A percentile compares a stretch with the other conserved stretches of the same genome.
phyloP scores from a whole-genome alignment of 2,797 vertebrate species.

The Poecilia gillii region DNA sequence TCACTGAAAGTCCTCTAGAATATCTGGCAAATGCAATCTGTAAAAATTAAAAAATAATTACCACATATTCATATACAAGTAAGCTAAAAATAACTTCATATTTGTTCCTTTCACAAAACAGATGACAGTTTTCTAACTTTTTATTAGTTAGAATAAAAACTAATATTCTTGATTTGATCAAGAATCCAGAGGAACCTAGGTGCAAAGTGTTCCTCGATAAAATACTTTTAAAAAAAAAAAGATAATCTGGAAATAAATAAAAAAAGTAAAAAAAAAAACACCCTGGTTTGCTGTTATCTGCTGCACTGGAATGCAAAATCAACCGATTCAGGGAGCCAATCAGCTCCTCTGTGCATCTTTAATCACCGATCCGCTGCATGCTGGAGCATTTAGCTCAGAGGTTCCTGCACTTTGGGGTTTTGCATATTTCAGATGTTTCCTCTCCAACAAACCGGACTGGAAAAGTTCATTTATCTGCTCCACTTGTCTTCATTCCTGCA shows the following conservation, averaged over 20 bases:
- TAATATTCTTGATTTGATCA: too few species aligned
- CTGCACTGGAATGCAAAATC: neutral
- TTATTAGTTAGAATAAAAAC: neutral
- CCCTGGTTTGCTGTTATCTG: neutral
- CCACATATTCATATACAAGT: too few species aligned
- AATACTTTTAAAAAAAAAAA: neutral
- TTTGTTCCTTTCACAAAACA: neutral
- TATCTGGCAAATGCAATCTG: neutral
- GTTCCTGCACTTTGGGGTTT: neutral
- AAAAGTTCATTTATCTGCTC: neutral
- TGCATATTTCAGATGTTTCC: constrained; percentile 3
- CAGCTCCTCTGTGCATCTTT: neutral
- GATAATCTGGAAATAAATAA: neutral
- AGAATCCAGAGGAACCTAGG: too few species aligned
- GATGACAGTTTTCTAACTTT: neutral
- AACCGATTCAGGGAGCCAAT: neutral
- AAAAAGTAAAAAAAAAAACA: neutral
- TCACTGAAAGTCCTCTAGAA: neutral
- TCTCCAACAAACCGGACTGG: neutral
- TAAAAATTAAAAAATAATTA: neutral
- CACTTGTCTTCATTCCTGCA: neutral
- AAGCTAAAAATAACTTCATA: neutral
- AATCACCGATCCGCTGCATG: neutral
- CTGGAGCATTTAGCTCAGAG: neutral
- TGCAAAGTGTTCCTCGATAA: neutral